These are phyloP conservation scores for Reticulitermes speratus DNA, from an alignment of 1,140 invertebrate species.

Conservation along the genomic window DNA sequence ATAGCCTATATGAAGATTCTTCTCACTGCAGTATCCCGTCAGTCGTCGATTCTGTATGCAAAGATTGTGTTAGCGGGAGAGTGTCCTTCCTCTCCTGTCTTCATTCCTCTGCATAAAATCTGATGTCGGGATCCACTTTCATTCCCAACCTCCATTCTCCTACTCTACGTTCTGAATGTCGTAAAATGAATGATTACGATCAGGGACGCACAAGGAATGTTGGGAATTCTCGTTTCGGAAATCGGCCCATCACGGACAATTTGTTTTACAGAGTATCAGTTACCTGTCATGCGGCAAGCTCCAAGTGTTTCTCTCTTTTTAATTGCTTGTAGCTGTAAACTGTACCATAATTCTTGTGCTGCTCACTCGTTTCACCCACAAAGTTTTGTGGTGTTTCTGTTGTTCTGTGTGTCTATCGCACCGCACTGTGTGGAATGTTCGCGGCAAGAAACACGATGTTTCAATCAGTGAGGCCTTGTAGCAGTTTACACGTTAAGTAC, in stretches of 20 bases:
- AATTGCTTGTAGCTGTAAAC: not conserved
- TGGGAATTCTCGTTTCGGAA: not conserved
- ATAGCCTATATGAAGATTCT: no score
- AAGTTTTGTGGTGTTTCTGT: not conserved
- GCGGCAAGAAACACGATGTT: not conserved
- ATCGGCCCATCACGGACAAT: not conserved
- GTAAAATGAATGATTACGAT: not conserved
- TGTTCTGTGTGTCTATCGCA: no score
- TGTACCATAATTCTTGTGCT: not conserved
- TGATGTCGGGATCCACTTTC: not conserved
- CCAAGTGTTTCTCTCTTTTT: not conserved
- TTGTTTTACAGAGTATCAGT: not conserved
- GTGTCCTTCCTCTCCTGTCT: no score
- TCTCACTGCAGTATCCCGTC: no score
- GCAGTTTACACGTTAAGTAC: no score
- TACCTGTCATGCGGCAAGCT: not conserved
- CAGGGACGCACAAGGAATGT: not conserved
- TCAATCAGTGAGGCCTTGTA: not conserved
- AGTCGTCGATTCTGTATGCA: no score
- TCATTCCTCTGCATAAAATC: no score
- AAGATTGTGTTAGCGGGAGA: no score
- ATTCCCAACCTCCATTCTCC: not conserved
- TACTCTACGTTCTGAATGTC: not conserved
- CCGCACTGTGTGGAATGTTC: not conserved
- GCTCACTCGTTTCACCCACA: not conserved